phyloP scores from a whole-genome alignment of 1,140 invertebrate species.

The Trichonephila clavata region DNA sequence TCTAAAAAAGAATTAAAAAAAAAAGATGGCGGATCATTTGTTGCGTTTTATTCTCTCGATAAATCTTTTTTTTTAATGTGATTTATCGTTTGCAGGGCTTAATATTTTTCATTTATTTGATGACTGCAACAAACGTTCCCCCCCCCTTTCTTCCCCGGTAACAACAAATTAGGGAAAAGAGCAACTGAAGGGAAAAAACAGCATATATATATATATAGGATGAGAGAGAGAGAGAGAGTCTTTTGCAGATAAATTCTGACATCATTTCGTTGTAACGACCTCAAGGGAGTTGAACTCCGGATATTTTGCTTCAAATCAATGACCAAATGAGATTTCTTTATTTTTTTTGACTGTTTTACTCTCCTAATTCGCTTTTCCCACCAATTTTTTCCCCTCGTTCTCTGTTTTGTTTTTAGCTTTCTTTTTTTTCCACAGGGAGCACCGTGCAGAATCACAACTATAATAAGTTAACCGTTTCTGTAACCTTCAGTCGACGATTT shows the following conservation, averaged over 20 bases:
- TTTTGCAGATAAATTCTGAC: slow-evolving; percentile 63
- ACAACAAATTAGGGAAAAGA: slow-evolving; percentile 63
- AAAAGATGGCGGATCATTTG: slow-evolving; percentile 43
- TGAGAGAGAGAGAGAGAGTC: slow-evolving; percentile 22
- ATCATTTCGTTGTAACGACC: slow-evolving; percentile 45
- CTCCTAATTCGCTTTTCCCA: slow-evolving; percentile 16
- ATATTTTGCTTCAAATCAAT: slow-evolving; percentile 60
- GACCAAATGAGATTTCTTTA: slow-evolving; percentile 58
- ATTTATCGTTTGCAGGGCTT: slow-evolving; percentile 63
- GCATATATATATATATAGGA: too few relatives aligned
- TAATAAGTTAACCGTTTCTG: slow-evolving; percentile 67
- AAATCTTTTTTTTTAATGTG: slow-evolving; percentile 55
- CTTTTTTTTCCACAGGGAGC: not conserved
- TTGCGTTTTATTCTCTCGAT: slow-evolving; percentile 65
- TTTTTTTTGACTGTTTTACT: not conserved
- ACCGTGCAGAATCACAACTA: slow-evolving; percentile 43
- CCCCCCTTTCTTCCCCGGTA: slow-evolving; percentile 17
- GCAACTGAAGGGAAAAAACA: not conserved
- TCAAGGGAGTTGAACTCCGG: not conserved
- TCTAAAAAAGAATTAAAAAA: not conserved
- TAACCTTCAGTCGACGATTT: slow-evolving; percentile 53
- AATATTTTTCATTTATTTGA: slow-evolving; percentile 69
- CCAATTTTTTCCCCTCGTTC: slow-evolving; percentile 13
- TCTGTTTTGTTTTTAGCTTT: slow-evolving; percentile 24
- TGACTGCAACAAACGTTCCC: slow-evolving; percentile 52